Evolutionary conservation across 2,888 invertebrate genomes (phyloP).

Genomic region (Disparrhopalites patrizii): DNA sequence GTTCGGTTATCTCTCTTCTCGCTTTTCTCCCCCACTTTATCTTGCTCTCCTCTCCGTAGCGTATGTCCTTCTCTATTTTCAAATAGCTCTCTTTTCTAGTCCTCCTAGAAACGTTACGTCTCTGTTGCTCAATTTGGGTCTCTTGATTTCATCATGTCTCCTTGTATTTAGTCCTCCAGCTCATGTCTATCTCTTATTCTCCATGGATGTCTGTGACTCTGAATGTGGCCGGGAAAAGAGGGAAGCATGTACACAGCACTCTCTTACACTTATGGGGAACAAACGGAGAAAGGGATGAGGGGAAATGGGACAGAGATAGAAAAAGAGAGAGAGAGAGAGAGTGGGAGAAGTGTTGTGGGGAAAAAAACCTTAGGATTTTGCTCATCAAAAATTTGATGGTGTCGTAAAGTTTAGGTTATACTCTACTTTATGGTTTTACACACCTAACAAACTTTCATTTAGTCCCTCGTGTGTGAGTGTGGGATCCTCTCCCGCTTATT

Average conservation of each 20-base stretch:
- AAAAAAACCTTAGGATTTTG: slow-evolving; percentile 1
- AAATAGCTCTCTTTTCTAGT: neutral
- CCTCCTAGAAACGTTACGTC: slow-evolving; percentile 1
- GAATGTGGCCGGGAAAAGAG: neutral
- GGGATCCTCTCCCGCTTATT: neutral
- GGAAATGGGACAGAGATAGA: neutral
- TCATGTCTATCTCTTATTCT: neutral
- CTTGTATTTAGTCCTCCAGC: neutral
- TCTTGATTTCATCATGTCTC: too few species aligned
- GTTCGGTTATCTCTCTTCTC: too few species aligned
- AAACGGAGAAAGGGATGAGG: neutral
- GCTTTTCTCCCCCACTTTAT: too few species aligned
- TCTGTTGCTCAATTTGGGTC: neutral
- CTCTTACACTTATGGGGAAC: neutral
- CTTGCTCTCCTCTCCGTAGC: too few species aligned
- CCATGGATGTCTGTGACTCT: neutral
- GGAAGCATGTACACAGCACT: neutral
- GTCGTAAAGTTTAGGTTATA: slow-evolving; percentile 23
- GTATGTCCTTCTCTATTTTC: neutral
- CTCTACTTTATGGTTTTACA: slow-evolving; percentile 17
- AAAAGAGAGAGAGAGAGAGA: neutral
- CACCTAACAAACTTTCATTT: slow-evolving; percentile 22
- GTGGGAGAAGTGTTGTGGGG: neutral
- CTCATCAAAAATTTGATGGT: slow-evolving; percentile 25
- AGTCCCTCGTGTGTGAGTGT: neutral